Base-by-base conservation (phyloP, 23 tunicate genomes). In the Ascidia mentula region DNA sequence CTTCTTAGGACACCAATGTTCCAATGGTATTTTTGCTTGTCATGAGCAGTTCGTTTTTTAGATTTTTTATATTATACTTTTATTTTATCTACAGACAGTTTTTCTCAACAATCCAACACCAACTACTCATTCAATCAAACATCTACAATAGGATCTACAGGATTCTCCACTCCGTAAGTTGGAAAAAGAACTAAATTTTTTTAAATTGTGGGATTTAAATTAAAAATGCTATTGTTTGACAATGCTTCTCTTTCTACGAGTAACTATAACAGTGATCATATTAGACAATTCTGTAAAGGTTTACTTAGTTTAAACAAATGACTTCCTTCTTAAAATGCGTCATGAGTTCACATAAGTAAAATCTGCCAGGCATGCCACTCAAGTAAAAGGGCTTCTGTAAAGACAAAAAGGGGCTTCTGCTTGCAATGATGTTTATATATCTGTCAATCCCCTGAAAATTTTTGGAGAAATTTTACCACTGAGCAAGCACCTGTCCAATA, bases 401-500 rank as follows among this genome's bases (percentile, higher is more conserved):
- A n/a, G n/a, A n/a, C n/a, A n/a, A n/a, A n/a, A n/a, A n/a, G n/a
- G n/a, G n/a, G n/a, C n/a, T 42, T 42, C 1, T 53, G 65, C 24
- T 53, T 80, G 83, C 83, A 80, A 80, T 80, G 83, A 80, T 77
- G 60, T 61, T 31, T 20, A 84, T n/a, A 32, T 40, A 77, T 77
- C 82, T 84, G 76, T 77, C 88, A 69, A 84, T 77, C 77, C 75
- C 38, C 83, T 36, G 73, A 83, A 37, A 34, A 31, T 20, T 20
- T 13, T 22, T 61, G 83, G 33, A 34, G 83, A 61, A 35, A 45
- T 32, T 34, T 3, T n/a, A 40, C 53, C 24, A 42, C 81, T 77
- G 70, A 46, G 69, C 81, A 46, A 53, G 65, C 65, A 53, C 53
- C 12, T 15, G 12, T 42, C 12, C 15, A 9, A 53, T 9, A 3